A percentile compares a stretch with the other conserved stretches of the same genome.
Conservation (phyloP, 2,888 invertebrate genomes). For the Campoplex nolae region DNA sequence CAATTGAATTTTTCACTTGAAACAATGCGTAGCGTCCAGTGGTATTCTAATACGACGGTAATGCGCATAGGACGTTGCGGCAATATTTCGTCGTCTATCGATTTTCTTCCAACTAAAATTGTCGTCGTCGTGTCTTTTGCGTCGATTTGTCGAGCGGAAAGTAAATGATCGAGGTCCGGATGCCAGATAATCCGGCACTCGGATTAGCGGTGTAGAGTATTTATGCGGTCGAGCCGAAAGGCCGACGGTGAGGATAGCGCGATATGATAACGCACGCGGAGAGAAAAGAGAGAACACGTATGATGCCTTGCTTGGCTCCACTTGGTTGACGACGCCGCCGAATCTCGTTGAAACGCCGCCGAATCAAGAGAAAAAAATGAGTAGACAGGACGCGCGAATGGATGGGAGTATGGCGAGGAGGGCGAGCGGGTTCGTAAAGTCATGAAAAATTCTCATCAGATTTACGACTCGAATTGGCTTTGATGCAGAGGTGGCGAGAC, state of each 20-base stretch:
- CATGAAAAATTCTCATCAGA: not conserved
- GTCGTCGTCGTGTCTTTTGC: not conserved
- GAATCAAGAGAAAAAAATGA: constrained; percentile 27
- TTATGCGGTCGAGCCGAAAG: not conserved
- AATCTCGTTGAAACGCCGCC: constrained; percentile 10
- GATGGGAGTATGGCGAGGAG: not conserved
- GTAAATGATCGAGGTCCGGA: constrained; percentile 36
- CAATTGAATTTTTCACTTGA: not conserved
- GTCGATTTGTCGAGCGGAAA: constrained; percentile 34
- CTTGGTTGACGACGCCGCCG: constrained; percentile 16
- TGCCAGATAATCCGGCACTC: constrained; percentile 4
- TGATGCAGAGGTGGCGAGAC: not conserved
- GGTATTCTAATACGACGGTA: constrained; percentile 1
- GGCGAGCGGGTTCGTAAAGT: constrained; percentile 24
- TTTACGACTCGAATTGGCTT: not conserved
- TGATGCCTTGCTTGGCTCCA: not conserved
- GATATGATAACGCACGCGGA: not conserved
- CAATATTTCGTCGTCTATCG: constrained; percentile 32
- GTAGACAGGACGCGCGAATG: not conserved
- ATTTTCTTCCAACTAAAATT: constrained; percentile 21
- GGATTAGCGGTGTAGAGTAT: not conserved
- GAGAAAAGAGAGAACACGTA: not conserved
- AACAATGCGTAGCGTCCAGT: not conserved
- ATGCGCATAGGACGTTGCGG: constrained; percentile 36
- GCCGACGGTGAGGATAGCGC: not conserved